Base-by-base conservation (phyloP, 2,113 vertebrate species). In the Potamarius usumacintae region DNA sequence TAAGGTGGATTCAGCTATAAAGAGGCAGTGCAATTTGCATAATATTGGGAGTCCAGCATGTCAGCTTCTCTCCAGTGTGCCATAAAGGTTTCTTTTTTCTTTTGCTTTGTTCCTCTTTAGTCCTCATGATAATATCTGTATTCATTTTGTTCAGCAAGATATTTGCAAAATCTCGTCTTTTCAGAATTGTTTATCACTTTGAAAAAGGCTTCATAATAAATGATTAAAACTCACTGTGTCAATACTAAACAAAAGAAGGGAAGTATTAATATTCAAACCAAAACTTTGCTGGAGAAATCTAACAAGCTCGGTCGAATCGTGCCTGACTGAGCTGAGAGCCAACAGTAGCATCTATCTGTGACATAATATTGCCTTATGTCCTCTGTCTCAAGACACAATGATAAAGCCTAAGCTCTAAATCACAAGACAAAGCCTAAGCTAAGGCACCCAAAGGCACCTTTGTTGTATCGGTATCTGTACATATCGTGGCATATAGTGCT, bases 61-160 rank as follows among this genome's bases (percentile, higher is more conserved):
- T 50, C 20, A 65, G 60, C 60, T 82, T 82, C 34, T 65, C 34
- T 82, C 81, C 60, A n/a, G 60, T 65, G 81, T 83, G 58, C 50
- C 60, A n/a, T 62, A 82, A 82, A 62, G 58, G 25, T 60, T 12
- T 42, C 17, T 76, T n/a, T 9, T 50, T 76, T 50, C 53, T 60
- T 42, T 20, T 20, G 0, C 17, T 34, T 60, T 80, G 18, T 81
- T 60, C 30, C 30, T 62, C 79, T 67, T 67, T 67, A 57, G 25
- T 83, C 48, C 48, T 53, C 25, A 27, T 67, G 25, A 14, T 67
- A 53, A 67, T 83, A 52, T 18, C 34, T 27, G 82, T 83, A 67
- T 83, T 67, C 7, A 18, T 65, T 83, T 83, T 67, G 30, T 67
- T 83, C 81, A 67, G 60, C 81, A 30, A 25, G 1, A 27, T n/a